Conservation (phyloP, 2,113 vertebrate species). For the Hipposideros armiger region DNA sequence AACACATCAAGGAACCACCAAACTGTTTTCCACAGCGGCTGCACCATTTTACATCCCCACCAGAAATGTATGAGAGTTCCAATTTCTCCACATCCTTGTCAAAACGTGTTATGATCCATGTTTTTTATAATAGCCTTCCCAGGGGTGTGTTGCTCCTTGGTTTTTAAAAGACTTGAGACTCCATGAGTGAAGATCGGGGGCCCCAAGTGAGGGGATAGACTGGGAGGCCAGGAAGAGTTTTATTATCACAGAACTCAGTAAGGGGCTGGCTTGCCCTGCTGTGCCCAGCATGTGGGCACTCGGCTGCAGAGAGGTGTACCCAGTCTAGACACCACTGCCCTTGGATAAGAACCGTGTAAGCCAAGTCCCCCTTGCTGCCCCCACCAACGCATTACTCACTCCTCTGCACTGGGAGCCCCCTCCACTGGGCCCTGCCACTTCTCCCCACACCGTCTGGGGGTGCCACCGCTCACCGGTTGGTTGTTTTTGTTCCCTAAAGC, state of each 20-base stretch:
- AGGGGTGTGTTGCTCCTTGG: background rate
- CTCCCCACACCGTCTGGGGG: background rate
- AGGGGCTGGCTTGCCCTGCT: background rate
- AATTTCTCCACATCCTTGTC: background rate
- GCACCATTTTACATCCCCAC: background rate
- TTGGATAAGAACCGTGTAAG: background rate
- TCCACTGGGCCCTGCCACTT: background rate
- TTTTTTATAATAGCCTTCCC: background rate
- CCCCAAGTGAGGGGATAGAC: background rate
- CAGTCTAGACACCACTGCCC: too few species aligned
- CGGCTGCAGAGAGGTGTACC: background rate
- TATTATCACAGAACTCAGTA: background rate
- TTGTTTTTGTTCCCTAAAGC: background rate
- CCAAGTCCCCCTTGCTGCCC: background rate
- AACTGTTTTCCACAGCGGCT: rapidly evolving
- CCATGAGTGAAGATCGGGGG: background rate
- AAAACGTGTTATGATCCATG: background rate
- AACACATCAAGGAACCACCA: rapidly evolving
- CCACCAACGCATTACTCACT: rapidly evolving
- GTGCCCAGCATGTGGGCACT: background rate
- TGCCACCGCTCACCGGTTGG: background rate
- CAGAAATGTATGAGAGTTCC: rapidly evolving
- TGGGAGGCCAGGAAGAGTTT: background rate
- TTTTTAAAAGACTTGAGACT: background rate
- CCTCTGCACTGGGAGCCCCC: background rate